These are phyloP conservation scores for Aptenodytes forsteri DNA, from an alignment of 2,113 vertebrate genomes.

Conservation along the genomic window DNA sequence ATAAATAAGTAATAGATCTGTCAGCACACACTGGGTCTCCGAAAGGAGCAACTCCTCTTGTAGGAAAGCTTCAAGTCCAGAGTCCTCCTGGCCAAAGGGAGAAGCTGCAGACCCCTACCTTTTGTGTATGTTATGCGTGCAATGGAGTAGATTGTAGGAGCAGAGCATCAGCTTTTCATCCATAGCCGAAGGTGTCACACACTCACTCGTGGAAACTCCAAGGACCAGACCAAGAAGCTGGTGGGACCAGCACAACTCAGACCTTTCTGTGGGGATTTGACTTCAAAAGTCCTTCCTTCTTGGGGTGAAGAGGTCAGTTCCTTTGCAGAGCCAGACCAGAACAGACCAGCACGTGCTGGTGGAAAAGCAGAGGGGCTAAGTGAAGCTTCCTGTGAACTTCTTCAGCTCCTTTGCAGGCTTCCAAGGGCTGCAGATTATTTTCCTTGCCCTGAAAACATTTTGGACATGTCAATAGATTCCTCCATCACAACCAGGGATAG, in stretches of 20 bases:
- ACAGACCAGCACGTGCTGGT: background rate
- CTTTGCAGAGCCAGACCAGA: background rate
- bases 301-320: background rate
- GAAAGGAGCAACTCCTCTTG: background rate
- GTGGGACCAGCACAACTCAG: background rate
- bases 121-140: accelerated
- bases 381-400: background rate
- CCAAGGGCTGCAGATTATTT: background rate
- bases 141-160: background rate
- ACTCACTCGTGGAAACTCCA: background rate
- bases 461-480: background rate
- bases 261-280: background rate
- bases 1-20: background rate
- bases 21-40: background rate
- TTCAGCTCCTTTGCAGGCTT: background rate
- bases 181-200: accelerated
- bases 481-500: background rate
- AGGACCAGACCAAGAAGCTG: background rate
- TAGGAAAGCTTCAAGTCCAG: background rate
- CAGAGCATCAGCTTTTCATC: background rate
- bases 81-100: background rate
- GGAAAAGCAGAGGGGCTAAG: background rate
- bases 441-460: background rate
- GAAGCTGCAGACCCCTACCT: background rate
- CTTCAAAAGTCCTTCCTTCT: background rate